Evolutionary conservation across 2,797 vertebrate species (phyloP).

Genomic region (Phyllotis vaccarum): DNA sequence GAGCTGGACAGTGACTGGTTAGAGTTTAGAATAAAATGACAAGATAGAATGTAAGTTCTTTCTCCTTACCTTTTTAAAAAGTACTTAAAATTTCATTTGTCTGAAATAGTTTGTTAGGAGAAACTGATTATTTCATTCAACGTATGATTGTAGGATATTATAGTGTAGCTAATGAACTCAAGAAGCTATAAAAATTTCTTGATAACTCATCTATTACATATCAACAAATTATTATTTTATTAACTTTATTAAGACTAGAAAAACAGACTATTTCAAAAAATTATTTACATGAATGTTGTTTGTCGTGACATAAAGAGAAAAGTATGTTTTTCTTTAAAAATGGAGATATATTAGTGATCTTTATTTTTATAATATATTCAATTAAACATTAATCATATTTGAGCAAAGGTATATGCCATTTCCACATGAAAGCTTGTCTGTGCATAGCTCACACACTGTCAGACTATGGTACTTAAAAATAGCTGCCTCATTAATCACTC

Average conservation of each 20-base stretch:
- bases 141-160: slow-evolving; percentile 6
- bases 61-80: slow-evolving; percentile 43
- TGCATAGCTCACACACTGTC: not conserved
- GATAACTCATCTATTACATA: not conserved
- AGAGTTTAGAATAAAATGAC: slow-evolving; percentile 18
- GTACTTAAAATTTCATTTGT: slow-evolving; percentile 46
- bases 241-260: slow-evolving; percentile 33
- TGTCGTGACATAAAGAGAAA: not conserved
- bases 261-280: slow-evolving; percentile 64
- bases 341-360: slow-evolving; percentile 46
- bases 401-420: slow-evolving; percentile 9
- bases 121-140: slow-evolving; percentile 37
- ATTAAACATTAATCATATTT: slow-evolving; percentile 40
- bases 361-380: slow-evolving; percentile 48
- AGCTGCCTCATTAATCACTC: not conserved
- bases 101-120: slow-evolving; percentile 42
- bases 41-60: slow-evolving; percentile 57
- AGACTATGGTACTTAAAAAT: not conserved
- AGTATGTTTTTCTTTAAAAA: not conserved
- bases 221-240: slow-evolving; percentile 9
- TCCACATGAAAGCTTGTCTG: not conserved
- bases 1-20: not conserved
- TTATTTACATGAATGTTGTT: slow-evolving; percentile 49
- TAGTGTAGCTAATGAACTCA: slow-evolving; percentile 48
- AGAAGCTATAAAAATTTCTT: slow-evolving; percentile 52